phyloP scores from a whole-genome alignment of 37 sponge, comb jelly and placozoan genomes.

The Beroe ovata region DNA sequence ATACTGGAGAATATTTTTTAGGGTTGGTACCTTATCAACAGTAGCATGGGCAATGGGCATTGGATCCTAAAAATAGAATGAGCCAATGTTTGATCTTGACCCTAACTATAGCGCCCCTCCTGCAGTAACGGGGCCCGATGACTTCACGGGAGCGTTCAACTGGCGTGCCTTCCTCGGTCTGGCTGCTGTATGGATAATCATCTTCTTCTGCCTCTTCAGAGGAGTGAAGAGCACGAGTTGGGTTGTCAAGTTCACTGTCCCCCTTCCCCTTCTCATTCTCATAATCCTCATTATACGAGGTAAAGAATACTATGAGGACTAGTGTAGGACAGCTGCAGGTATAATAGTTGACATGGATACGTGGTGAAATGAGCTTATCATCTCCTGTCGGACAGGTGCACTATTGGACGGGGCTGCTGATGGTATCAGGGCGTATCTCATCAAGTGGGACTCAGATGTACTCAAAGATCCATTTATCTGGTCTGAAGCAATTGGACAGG shows the following conservation, averaged over 20 bases:
- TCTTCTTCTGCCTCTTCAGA: conserved; percentile 50
- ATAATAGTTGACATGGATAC: too few relatives aligned
- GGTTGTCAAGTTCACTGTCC: conserved; percentile 65
- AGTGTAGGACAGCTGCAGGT: too few relatives aligned
- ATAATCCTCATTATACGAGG: conserved; percentile 55
- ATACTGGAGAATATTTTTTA: too few relatives aligned
- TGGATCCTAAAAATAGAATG: too few relatives aligned
- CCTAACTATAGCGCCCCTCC: too few relatives aligned
- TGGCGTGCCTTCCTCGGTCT: conserved; percentile 42
- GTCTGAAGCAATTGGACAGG: conserved; percentile 55
- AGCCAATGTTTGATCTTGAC: too few relatives aligned
- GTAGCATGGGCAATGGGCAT: too few relatives aligned
- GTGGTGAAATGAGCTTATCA: too few relatives aligned
- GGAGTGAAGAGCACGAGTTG: conserved; percentile 45
- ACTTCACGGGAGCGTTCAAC: conserved; percentile 52
- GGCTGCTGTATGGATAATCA: conserved; percentile 1
- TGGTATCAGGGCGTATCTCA: conserved; percentile 43
- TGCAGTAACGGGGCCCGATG: not conserved
- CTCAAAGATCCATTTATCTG: conserved; percentile 22
- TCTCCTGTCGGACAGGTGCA: too few relatives aligned
- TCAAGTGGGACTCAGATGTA: conserved; percentile 21
- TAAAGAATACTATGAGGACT: too few relatives aligned
- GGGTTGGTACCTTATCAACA: too few relatives aligned
- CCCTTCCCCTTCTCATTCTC: conserved; percentile 53
- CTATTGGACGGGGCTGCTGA: conserved; percentile 38